Conservation (phyloP, 1,140 invertebrate genomes). For the Agrypnia vestita region DNA sequence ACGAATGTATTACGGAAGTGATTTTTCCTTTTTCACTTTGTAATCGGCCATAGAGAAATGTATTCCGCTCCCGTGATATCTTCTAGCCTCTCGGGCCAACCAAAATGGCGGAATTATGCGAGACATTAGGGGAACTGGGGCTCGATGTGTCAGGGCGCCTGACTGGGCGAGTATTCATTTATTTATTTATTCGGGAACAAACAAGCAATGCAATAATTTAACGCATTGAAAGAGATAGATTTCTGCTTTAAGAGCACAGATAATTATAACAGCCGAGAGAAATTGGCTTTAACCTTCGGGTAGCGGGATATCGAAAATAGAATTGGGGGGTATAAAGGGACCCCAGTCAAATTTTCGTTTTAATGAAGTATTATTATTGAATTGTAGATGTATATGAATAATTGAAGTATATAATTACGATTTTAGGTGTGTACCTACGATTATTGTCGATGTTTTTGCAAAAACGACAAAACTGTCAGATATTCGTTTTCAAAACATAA, state of each 20-base stretch:
- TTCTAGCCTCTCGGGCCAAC: neutral
- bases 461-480: too few relatives aligned
- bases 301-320: too few relatives aligned
- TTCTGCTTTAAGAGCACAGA: neutral
- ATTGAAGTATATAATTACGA: too few relatives aligned
- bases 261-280: neutral
- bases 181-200: neutral
- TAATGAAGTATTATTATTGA: too few relatives aligned
- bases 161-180: neutral
- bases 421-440: too few relatives aligned
- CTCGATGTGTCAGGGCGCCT: neutral
- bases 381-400: too few relatives aligned
- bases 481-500: too few relatives aligned
- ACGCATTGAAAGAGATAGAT: neutral
- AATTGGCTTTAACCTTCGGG: neutral
- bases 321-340: too few relatives aligned
- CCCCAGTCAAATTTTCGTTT: too few relatives aligned
- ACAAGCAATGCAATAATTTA: neutral
- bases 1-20: neutral
- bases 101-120: constrained; percentile 26
- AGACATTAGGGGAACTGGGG: constrained; percentile 3
- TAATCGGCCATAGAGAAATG: constrained; percentile 35
- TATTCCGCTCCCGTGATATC: constrained; percentile 2
- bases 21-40: constrained; percentile 16
- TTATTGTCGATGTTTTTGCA: too few relatives aligned